Base-by-base conservation (phyloP, 2,888 invertebrate genomes). In the Rhagium mordax region DNA sequence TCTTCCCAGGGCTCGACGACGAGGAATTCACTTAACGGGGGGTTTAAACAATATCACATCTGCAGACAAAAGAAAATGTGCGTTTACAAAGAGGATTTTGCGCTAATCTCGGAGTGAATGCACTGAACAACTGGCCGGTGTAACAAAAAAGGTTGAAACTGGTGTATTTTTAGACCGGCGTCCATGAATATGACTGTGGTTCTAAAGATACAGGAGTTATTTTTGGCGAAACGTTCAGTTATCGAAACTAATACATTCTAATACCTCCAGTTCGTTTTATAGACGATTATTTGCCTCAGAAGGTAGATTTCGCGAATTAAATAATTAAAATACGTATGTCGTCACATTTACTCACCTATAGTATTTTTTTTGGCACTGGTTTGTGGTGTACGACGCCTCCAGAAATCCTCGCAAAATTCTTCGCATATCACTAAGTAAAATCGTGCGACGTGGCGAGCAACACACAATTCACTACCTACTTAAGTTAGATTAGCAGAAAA, bases 141-240 rank as follows among this genome's bases (percentile, higher is more conserved):
- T 72, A 78, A 78, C 78, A 78, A 78, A 76, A n/a, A 78, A 74
- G 70, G 69, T 76, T 72, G 62, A 67, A 51, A 75, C 60, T 24
- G 15, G 10, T 51, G 72, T 78, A 76, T 76, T 75, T 76, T 76
- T 76, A 75, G 76, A 76, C 49, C 62, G n/a, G 55, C 74, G 76
- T 76, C 75, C 76, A 69, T 76, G 76, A 76, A 78, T 75, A 78
- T 78, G 78, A 78, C 71, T 78, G 74, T 66, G 68, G 74, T 72
- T 75, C 78, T 78, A 78, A 75, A 77, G 77, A 78, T 78, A 78
- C 73, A 65, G 62, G 65, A 71, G 76, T 77, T 78, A 78, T 78
- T 78, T 78, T 60, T 72, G 70, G 74, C 65, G 59, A 71, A 72
- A 75, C 71, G 72, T 60, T 70, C 65, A 77, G 67, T 73, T 72